Percentiles rank a stretch among this genome's conserved stretches.
phyloP scores from a whole-genome alignment of 2,113 vertebrate species.

The Anhinga anhinga region DNA sequence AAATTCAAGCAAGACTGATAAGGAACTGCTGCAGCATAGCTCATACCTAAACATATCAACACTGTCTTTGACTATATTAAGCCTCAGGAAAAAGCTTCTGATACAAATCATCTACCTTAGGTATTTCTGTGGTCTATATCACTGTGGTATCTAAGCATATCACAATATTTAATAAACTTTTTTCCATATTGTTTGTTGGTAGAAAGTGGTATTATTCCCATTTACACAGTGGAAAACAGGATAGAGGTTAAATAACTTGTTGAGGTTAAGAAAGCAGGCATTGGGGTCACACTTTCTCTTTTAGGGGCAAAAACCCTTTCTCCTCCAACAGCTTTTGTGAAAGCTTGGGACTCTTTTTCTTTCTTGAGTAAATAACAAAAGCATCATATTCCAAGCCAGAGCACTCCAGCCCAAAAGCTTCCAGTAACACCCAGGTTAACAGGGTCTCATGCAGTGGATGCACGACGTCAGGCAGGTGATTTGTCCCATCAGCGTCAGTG shows the following conservation, averaged over 20 bases:
- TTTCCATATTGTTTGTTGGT: neutral
- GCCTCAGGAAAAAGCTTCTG: neutral
- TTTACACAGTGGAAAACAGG: neutral
- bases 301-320: neutral
- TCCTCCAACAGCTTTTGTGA: neutral
- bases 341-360: neutral
- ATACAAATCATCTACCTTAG: neutral
- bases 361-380: neutral
- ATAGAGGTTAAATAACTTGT: neutral
- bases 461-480: neutral
- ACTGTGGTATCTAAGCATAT: neutral
- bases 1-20: neutral
- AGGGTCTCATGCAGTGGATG: neutral
- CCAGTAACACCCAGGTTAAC: too few relatives aligned
- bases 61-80: neutral
- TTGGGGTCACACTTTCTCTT: neutral
- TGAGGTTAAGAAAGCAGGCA: neutral
- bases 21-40: neutral
- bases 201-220: neutral
- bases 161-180: neutral
- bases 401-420: neutral
- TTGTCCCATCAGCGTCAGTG: neutral
- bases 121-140: neutral
- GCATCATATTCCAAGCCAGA: neutral
- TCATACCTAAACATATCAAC: neutral